Evolutionary conservation across 1,140 invertebrate genomes (phyloP), one percentile per base, ranked within the genome.

Genomic region (Ctenoplectra terminalis): DNA sequence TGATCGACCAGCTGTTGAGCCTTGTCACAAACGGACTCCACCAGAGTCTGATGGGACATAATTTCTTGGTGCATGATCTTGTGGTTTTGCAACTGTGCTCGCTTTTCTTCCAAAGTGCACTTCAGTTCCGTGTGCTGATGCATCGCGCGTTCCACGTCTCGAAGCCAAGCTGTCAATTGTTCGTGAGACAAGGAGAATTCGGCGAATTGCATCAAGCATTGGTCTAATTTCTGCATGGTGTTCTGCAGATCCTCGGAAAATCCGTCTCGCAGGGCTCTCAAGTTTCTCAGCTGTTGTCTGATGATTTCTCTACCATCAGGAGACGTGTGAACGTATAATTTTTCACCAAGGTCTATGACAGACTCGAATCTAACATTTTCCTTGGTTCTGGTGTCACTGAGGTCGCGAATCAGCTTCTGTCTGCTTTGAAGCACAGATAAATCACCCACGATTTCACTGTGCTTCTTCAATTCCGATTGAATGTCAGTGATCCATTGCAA

Each of bases 1-100:
- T 98, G 96, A 91, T 98, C 96, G 13, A 98, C 97, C 37, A 99
- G 93, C 64, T 97, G 96, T 89, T 98, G 97, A 15, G 98, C 98
- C 93, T 98, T 98, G 75, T 98, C 98, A 91, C 97, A 98, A 29
- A 99, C 97, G 75, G 96, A 96, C 90, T 99, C 97, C 0, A 99
- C 97, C 0, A 99, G 92, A 67, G 96, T 95, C 91, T 98, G 97
- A 94, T 99, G 98, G 0, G 97, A 98, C 94, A 97, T 96, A 64
- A 99, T 99, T 93, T 99, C 98, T 93, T 99, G 98, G 90, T 99
- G 98, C 93, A 99, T 97, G 50, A 99, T 97, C 92, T 98, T 98
- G 90, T 99, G 98, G 90, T 98, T 98, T 91, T 99, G 98, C 23
- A 99, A 92, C 91, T 99, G 98, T 0, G 98, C 98, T 83, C 97